Base-by-base conservation (phyloP, 2,113 vertebrate species). In the Xiphorhynchus elegans region DNA sequence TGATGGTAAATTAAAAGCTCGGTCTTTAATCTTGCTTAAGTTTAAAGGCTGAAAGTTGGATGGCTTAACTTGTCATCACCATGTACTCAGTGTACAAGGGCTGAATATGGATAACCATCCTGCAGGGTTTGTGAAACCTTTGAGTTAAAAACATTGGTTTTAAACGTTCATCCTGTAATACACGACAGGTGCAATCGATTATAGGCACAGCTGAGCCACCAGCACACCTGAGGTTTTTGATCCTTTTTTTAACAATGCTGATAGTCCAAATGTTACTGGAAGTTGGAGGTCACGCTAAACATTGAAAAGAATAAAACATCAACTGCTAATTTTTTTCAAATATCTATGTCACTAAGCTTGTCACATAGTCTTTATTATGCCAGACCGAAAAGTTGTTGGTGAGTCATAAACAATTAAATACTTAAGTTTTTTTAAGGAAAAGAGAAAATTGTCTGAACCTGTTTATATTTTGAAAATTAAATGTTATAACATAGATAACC, bases 401-500 rank as follows among this genome's bases (percentile, higher is more conserved):
- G 47, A 86, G 35, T 88, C 63, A 74, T 63, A 60, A 83, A 40
- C 31, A 50, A 46, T 28, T 2, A 69, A 52, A 59, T 28, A 26
- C 1, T 56, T 69, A 35, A 0, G 3, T 12, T 40, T 92, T 52
- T 52, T 58, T 29, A 18, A 60, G 64, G 5, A 73, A 64, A 67
- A 77, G 37, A 69, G 4, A n/a, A 11, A 39, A 40, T 35, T 35
- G 10, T 14, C 18, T 37, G 31, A 78, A 44, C 8, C 2, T 28
- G 26, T 0, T 40, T 79, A 59, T 29, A 21, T 55, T 84, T 87
- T 59, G 23, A n/a, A 87, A 89, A 52, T 20, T 18, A 64, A 89
- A 60, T 1, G 1, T 31, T 12, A 9, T n/a, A 31, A 5, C 7
- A 28, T 17, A 62, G 21, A 23, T 10, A 29, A 6, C 3, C 13